Evolutionary conservation across 2,113 vertebrate species (phyloP).

Genomic region (Puma concolor): DNA sequence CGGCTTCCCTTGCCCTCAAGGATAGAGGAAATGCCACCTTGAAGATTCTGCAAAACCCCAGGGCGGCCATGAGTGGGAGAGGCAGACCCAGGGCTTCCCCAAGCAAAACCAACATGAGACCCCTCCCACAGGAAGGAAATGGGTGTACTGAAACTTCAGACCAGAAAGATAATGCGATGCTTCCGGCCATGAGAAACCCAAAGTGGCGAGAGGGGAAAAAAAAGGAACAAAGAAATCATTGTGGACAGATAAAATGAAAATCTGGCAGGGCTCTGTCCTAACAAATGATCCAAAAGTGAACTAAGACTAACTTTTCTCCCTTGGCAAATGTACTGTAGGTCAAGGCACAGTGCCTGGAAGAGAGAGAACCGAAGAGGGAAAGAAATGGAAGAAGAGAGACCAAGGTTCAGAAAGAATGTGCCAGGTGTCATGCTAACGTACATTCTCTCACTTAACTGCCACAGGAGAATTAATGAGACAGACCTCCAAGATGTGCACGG

Average conservation of each 20-base stretch:
- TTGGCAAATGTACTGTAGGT: neutral
- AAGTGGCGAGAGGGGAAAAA: neutral
- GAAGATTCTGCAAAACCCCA: neutral
- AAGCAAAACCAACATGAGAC: neutral
- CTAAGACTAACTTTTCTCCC: neutral
- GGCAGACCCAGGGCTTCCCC: neutral
- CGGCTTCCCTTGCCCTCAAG: neutral
- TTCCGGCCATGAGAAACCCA: neutral
- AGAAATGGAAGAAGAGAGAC: neutral
- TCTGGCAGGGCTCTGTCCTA: neutral
- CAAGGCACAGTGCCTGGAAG: neutral
- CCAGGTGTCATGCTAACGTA: neutral
- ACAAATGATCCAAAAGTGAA: neutral
- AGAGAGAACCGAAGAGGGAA: neutral
- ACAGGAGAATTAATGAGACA: neutral
- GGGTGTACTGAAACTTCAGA: neutral
- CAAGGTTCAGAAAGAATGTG: neutral
- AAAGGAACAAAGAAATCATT: slow-evolving; percentile 36
- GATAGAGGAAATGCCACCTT: accelerated
- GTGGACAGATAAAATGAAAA: slow-evolving; percentile 36
- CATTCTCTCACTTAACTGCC: neutral
- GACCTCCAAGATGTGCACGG: accelerated
- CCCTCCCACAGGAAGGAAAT: slow-evolving; percentile 12
- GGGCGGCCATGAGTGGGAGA: neutral
- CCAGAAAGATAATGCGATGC: neutral